Evolutionary conservation across 1,140 invertebrate species (phyloP), one percentile per base, ranked within the genome.

Genomic region (Calliopsis andreniformis): DNA sequence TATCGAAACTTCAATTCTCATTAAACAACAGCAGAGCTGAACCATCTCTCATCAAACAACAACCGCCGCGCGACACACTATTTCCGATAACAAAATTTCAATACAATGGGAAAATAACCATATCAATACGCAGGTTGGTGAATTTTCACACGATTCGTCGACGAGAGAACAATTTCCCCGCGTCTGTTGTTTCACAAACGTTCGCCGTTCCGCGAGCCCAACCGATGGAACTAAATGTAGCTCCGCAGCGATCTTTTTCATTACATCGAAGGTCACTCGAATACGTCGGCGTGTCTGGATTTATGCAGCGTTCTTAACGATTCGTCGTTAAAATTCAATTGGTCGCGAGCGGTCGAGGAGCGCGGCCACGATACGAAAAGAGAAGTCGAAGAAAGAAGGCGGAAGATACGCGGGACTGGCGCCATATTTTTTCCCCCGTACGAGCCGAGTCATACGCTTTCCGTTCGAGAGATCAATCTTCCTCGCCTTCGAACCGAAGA

Each of bases 261-360:
- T n/a, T 62, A 18, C 23, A 23, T 25, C 5, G 3, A 7, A 25
- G 20, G 14, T 25, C 23, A 10, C 42, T 18, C 28, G 25, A 30
- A 20, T n/a, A 47, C 25, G 25, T n/a, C n/a, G 61, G 28, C 43
- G 61, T 30, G 16, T 42, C 61, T 8, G 61, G 10, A 63, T 63
- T 63, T 42, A 30, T 18, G 61, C 61, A 12, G 61, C 39, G 28
- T 6, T 63, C 39, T 63, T 63, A 63, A 47, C 61, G 61, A 63
- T 47, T 63, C 61, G 61, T 63, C 42, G 28, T 63, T 63, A 63
- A 63, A 63, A 63, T 63, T 63, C 42, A 47, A 47, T 63, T 63
- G 42, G 25, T 63, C 39, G n/a, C 23, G 42, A 45, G 8, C 61
- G 42, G 18, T 47, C 8, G 42, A 63, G 10, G 18, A 45, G 35